A percentile compares a stretch with the other conserved stretches of the same genome.
phyloP scores from a whole-genome alignment of 2,113 vertebrate species.

The Guaruba guarouba region DNA sequence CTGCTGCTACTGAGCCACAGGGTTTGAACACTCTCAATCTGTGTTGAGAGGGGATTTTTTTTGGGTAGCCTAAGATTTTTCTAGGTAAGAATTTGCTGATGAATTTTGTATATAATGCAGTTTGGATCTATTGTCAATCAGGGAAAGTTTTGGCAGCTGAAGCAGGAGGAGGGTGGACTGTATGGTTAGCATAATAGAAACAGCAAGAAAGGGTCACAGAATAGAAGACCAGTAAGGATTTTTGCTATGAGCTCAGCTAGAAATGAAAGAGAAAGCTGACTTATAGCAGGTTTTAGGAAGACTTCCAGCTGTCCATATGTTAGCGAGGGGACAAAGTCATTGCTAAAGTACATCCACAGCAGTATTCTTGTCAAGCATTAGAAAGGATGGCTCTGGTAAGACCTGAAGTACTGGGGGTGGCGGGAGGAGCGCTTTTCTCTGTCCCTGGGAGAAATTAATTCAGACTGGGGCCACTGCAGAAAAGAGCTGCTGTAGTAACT shows the following conservation, averaged over 20 bases:
- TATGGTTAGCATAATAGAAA: not conserved
- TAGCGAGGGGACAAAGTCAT: not conserved
- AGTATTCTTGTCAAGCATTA: not conserved
- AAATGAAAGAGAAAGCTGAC: not conserved
- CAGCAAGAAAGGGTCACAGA: not conserved
- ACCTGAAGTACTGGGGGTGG: not conserved
- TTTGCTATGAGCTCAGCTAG: not conserved
- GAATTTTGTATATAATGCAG: not conserved
- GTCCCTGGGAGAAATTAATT: not conserved
- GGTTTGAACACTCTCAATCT: not conserved
- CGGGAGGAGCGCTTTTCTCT: not conserved
- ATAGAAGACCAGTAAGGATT: not conserved
- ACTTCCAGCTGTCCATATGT: not conserved
- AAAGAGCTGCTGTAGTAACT: not conserved
- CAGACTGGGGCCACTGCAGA: not conserved
- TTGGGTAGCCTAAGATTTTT: not conserved
- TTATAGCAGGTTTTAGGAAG: not conserved
- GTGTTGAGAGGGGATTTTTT: not conserved
- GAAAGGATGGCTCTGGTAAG: not conserved
- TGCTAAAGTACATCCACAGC: not conserved
- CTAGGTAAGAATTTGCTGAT: not conserved
- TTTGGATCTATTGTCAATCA: not conserved
- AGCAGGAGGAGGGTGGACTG: not conserved
- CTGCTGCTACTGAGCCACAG: not conserved
- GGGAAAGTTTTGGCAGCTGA: not conserved